A percentile compares a stretch with the other conserved stretches of the same genome.
Evolutionary conservation across 2,888 invertebrate species (phyloP).

Genomic region (Eupithecia subfuscata): DNA sequence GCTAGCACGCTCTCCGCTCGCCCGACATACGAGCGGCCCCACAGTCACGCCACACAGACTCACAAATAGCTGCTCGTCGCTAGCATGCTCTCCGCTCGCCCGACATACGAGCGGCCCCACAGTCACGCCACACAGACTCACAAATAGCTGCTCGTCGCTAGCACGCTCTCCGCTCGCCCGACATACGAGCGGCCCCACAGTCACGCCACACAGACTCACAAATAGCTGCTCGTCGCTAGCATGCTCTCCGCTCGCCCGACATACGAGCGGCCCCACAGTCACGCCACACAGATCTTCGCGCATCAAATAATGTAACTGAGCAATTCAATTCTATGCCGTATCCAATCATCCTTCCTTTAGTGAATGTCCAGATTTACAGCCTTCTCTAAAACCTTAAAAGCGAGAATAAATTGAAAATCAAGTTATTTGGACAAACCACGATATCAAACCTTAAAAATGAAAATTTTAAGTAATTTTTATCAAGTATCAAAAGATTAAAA

Average conservation of each 20-base stretch:
- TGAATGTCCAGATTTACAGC: conserved; percentile 43
- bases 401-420: conserved; percentile 62
- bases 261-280: conserved; percentile 5
- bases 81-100: background rate
- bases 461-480: conserved; percentile 49
- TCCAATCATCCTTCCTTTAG: conserved; percentile 28
- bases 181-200: background rate
- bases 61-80: conserved; percentile 17
- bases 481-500: conserved; percentile 35
- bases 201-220: conserved; percentile 18
- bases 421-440: conserved; percentile 64
- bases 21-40: background rate
- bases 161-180: background rate
- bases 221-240: conserved; percentile 12
- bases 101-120: background rate
- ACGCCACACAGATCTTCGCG: conserved; percentile 17
- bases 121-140: conserved; percentile 16
- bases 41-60: conserved; percentile 15
- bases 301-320: conserved; percentile 39
- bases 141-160: conserved; percentile 15
- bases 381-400: conserved; percentile 61
- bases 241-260: background rate
- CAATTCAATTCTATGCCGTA: conserved; percentile 39
- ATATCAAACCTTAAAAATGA: conserved; percentile 72
- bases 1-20: background rate